Percentiles rank a stretch among this genome's conserved stretches.
These are phyloP conservation scores for Nannoperca obscura DNA, from an alignment of 2,797 vertebrate species.

Conservation along the genomic window DNA sequence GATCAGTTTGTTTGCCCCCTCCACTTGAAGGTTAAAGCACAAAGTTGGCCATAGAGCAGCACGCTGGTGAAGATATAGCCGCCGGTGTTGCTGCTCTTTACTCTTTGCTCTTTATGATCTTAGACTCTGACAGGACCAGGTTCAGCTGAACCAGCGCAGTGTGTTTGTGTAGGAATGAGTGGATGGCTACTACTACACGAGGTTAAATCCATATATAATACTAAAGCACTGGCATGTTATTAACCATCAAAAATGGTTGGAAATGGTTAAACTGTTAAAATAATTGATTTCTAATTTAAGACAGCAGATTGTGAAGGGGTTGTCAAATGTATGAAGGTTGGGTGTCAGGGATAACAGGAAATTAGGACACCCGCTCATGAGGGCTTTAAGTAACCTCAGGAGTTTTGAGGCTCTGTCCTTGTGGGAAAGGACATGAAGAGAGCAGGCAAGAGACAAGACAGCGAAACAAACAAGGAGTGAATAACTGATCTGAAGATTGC, in stretches of 20 bases:
- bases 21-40: neutral
- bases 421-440: neutral
- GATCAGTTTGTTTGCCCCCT: constrained; percentile 5
- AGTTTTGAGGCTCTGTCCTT: neutral
- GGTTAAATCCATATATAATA: neutral
- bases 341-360: neutral
- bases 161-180: constrained; percentile 2
- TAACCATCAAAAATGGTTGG: neutral
- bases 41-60: constrained; percentile 13
- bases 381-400: neutral
- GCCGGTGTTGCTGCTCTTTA: neutral
- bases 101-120: constrained; percentile 7
- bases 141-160: neutral
- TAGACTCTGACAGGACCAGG: neutral
- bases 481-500: constrained; percentile 13
- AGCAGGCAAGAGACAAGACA: neutral
- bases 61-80: neutral
- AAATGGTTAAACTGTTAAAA: constrained; percentile 8
- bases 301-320: constrained; percentile 10
- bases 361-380: neutral
- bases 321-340: neutral
- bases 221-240: neutral
- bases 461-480: constrained; percentile 12
- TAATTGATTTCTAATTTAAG: constrained; percentile 8
- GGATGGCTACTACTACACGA: neutral